Percentiles rank a stretch among this genome's conserved stretches.
Conservation (phyloP, 1,140 invertebrate species). For the Apis florea region DNA sequence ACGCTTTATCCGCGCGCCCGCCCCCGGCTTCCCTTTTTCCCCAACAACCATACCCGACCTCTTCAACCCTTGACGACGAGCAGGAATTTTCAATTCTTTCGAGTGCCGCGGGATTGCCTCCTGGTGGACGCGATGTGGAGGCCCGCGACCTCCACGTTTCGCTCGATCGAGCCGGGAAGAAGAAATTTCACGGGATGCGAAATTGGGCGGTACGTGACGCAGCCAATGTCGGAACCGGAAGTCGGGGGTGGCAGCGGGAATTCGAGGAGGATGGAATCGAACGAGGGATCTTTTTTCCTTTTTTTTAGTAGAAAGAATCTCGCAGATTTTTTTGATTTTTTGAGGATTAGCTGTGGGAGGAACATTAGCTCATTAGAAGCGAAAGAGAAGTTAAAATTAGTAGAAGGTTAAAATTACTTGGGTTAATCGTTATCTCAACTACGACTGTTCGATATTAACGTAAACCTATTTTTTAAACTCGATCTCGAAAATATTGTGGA, state of each 20-base stretch:
- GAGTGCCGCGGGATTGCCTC: constrained; percentile 67
- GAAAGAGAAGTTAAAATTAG: too few relatives aligned
- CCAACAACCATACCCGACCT: constrained; percentile 43
- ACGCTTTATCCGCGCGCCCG: constrained; percentile 75
- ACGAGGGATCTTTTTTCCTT: not conserved
- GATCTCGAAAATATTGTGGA: too few relatives aligned
- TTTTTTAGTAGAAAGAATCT: not conserved
- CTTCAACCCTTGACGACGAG: constrained; percentile 71
- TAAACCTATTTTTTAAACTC: too few relatives aligned
- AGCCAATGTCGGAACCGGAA: not conserved
- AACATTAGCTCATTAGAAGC: too few relatives aligned
- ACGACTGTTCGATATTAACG: too few relatives aligned
- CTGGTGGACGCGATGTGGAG: not conserved
- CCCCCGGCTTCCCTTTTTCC: not conserved
- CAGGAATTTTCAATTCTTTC: constrained; percentile 80
- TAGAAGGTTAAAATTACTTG: too few relatives aligned
- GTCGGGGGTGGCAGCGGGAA: not conserved
- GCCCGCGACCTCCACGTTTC: constrained; percentile 21
- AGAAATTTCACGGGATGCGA: constrained; percentile 27
- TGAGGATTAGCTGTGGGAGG: too few relatives aligned
- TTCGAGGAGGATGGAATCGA: not conserved
- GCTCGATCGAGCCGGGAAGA: not conserved
- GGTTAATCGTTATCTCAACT: too few relatives aligned
- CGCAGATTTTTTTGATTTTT: not conserved
- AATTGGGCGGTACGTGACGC: constrained; percentile 20